Percentiles rank a stretch among this genome's conserved stretches.
Conservation (phyloP, 2,113 vertebrate genomes). For the Lucifuga dentata region DNA sequence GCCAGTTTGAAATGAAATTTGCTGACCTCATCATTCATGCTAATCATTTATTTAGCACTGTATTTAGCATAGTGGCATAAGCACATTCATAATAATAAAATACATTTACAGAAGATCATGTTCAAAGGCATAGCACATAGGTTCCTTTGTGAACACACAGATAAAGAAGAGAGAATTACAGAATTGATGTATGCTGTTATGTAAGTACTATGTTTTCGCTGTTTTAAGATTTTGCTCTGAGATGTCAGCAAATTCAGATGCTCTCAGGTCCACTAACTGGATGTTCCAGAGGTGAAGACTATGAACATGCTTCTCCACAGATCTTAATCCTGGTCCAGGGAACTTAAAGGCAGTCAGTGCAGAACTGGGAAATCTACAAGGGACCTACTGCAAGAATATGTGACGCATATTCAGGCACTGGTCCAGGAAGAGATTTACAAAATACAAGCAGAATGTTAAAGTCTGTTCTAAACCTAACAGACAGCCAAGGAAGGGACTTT, state of each 20-base stretch:
- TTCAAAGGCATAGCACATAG: too few relatives aligned
- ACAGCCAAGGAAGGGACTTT: conserved; percentile 12
- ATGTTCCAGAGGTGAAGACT: conserved; percentile 4
- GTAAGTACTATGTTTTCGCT: conserved; percentile 25
- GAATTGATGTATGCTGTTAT: conserved; percentile 10
- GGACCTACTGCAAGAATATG: neutral
- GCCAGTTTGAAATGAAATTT: too few relatives aligned
- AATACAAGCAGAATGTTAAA: neutral
- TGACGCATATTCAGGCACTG: neutral
- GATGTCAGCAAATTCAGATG: conserved; percentile 34
- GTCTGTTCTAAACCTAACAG: conserved; percentile 24
- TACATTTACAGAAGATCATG: too few relatives aligned
- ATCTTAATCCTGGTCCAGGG: conserved; percentile 8
- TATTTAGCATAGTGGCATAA: too few relatives aligned
- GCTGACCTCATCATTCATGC: too few relatives aligned
- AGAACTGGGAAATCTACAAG: neutral
- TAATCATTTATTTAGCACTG: too few relatives aligned
- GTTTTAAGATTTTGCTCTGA: conserved; percentile 16
- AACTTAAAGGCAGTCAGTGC: neutral
- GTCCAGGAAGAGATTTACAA: conserved; percentile 5
- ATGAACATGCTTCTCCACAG: conserved; percentile 13
- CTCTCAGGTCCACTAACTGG: neutral
- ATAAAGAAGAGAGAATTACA: too few relatives aligned
- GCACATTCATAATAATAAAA: too few relatives aligned
- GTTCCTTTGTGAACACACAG: too few relatives aligned